Evolutionary conservation across 2,888 invertebrate genomes (phyloP), one percentile per base, ranked within the genome.

Genomic region (Pyrochroa serraticornis): DNA sequence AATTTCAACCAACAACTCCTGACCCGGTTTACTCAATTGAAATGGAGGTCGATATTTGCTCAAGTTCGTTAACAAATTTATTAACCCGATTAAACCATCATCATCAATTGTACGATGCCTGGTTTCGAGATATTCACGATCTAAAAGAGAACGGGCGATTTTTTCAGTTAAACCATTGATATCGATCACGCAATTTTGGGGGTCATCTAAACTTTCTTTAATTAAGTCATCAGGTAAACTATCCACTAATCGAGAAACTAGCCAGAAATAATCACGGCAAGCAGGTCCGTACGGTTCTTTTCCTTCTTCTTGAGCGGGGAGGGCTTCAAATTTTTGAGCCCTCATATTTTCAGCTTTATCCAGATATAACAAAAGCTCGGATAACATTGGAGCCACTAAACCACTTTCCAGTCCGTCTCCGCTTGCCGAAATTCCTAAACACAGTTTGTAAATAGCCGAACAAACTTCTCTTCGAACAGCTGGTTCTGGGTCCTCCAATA

Each of bases 211-310:
- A 69, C 81, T 83, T 65, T 84, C 84, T 82, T 89, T 89, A 30
- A 93, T 86, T 68, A 90, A 85, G 60, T 92, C 92, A 54, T 89
- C 89, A 0, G 92, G 90, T 30, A 94, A 75, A 1, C 92, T 92
- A 71, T 96, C 96, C 0, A 96, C 91, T 10, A 96, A 83, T 32
- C 95, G 84, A 64, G 95, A 93, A 8, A 95, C 84, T 2, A 96
- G 82, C 95, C 95, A 95, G 78, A 96, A 96, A 78, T 95, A 97
- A 76, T 97, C 96, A 6, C 95, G 82, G 74, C 95, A 96, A 1
- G 95, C 95, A 0, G 95, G 95, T 0, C 95, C 96, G 74, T 94
- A 95, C 0, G 95, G 93, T 74, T 95, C 95, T 75, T 96, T 94
- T n/a, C 92, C 92, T 75, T 91, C 91, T 69, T 91, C 90, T 0